These are phyloP conservation scores for Macrophya alboannulata DNA, from an alignment of 2,888 invertebrate species.

Conservation along the genomic window DNA sequence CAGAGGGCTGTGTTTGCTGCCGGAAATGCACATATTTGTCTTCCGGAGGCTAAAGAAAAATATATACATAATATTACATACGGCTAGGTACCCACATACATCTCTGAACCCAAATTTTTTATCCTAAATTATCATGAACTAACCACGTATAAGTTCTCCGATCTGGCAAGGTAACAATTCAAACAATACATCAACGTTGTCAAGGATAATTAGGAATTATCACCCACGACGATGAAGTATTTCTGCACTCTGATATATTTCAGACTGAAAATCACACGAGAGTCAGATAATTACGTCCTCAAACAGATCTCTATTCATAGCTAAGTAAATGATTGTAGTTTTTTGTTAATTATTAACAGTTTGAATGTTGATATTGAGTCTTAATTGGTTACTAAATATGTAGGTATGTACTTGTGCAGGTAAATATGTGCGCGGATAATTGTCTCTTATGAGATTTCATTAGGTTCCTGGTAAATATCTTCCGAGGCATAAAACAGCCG, in stretches of 20 bases:
- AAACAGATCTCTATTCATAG: neutral
- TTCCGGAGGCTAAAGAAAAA: conserved; percentile 1
- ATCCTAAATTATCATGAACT: neutral
- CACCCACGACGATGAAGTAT: neutral
- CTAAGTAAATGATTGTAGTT: neutral
- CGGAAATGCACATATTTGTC: conserved; percentile 42
- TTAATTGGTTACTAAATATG: conserved; percentile 26
- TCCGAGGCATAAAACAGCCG: neutral
- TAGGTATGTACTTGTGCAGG: neutral
- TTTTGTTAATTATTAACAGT: neutral
- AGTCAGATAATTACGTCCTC: neutral
- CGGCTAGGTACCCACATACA: neutral
- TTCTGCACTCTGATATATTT: neutral
- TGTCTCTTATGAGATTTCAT: neutral
- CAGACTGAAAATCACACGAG: neutral
- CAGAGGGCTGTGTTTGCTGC: neutral
- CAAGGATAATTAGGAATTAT: neutral
- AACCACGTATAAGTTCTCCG: neutral
- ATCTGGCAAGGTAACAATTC: neutral
- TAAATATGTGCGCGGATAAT: neutral
- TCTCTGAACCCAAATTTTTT: neutral
- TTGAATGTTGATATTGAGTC: conserved; percentile 17
- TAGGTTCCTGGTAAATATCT: conserved; percentile 13
- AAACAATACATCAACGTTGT: neutral
- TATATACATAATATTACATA: conserved; percentile 14